Evolutionary conservation across 2,113 vertebrate species (phyloP).

Genomic region (Cyprinodon brontotheroides): DNA sequence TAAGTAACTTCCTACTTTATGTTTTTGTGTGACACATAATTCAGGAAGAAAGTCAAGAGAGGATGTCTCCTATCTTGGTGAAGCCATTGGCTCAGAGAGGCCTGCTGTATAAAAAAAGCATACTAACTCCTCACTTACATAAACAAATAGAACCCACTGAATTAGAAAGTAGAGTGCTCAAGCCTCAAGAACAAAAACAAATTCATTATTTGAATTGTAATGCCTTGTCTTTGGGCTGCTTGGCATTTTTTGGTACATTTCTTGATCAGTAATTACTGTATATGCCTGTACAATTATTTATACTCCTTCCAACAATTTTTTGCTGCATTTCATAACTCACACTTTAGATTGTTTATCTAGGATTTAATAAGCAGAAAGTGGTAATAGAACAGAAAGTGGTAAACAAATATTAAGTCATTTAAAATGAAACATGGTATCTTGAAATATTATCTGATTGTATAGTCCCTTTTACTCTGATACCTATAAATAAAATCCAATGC

Average conservation of each 20-base stretch:
- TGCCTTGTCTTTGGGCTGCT: neutral
- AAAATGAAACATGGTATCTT: neutral
- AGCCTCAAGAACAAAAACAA: slow-evolving; percentile 9
- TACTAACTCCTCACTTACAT: slow-evolving; percentile 5
- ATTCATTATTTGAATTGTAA: slow-evolving; percentile 17
- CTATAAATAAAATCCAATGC: neutral
- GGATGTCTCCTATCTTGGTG: slow-evolving; percentile 31
- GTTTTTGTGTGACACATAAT: slow-evolving; percentile 52
- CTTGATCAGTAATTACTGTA: neutral
- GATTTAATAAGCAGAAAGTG: neutral
- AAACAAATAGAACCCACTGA: slow-evolving; percentile 20
- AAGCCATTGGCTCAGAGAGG: slow-evolving; percentile 29
- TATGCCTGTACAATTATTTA: too few relatives aligned
- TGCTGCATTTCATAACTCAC: neutral
- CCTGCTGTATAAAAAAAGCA: slow-evolving; percentile 33
- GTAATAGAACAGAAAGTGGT: neutral
- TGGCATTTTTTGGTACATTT: neutral
- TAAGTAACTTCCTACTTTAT: slow-evolving; percentile 69
- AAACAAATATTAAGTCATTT: neutral
- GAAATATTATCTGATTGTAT: neutral
- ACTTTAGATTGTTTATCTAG: neutral
- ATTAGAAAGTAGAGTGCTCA: slow-evolving; percentile 11
- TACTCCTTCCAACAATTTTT: neutral
- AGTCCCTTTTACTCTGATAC: neutral
- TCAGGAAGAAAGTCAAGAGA: slow-evolving; percentile 48